Evolutionary conservation across 2,888 invertebrate genomes (phyloP).

Genomic region (Sesia apiformis): DNA sequence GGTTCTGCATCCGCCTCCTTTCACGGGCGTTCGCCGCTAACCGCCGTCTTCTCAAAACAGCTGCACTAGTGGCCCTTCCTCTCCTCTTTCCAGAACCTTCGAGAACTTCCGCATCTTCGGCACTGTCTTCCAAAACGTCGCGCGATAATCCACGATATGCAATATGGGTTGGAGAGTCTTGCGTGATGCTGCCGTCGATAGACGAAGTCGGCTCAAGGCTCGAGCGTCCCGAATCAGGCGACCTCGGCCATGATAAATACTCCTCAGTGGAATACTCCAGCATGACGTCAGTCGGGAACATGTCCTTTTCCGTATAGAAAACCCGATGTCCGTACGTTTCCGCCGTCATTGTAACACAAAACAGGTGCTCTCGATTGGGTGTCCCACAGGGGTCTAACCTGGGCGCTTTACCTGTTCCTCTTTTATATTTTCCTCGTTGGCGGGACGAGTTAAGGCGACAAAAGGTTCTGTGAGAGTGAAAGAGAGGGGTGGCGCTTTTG

Average conservation of each 20-base stretch:
- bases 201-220: constrained; percentile 71
- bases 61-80: constrained; percentile 82
- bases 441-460: constrained; percentile 27
- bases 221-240: constrained; percentile 67
- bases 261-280: constrained; percentile 61
- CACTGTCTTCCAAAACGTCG: constrained; percentile 55
- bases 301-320: constrained; percentile 58
- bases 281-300: constrained; percentile 60
- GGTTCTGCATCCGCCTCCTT: constrained; percentile 92
- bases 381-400: constrained; percentile 56
- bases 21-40: constrained; percentile 95
- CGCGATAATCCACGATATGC: constrained; percentile 64
- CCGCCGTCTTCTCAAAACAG: constrained; percentile 86
- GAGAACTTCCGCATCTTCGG: constrained; percentile 51
- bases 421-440: constrained; percentile 64
- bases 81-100: constrained; percentile 70
- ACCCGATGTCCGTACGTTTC: constrained; percentile 70
- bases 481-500: constrained; percentile 36
- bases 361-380: constrained; percentile 44
- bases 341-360: constrained; percentile 45
- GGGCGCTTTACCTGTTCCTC: constrained; percentile 50
- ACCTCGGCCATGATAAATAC: constrained; percentile 61
- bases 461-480: constrained; percentile 19
- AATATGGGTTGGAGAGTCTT: constrained; percentile 55
- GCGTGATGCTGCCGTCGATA: constrained; percentile 63